These are phyloP conservation scores for Salarias fasciatus DNA, from an alignment of 2,797 vertebrate genomes.

Conservation along the genomic window DNA sequence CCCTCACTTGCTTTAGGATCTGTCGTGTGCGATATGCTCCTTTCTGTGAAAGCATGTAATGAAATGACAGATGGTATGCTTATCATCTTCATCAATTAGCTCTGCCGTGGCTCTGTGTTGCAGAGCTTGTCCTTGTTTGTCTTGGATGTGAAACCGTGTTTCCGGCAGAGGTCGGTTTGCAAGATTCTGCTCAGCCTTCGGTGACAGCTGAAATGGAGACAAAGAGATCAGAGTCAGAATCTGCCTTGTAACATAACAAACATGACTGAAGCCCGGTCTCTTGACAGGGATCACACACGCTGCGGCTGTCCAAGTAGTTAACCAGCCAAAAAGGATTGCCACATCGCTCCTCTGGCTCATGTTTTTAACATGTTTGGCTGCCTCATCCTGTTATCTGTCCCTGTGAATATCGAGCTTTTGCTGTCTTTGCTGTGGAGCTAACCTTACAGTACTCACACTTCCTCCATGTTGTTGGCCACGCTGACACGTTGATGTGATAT, in stretches of 20 bases:
- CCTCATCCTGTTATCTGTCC: not conserved
- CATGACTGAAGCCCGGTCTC: slow-evolving; percentile 7
- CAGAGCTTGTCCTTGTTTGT: slow-evolving; percentile 49
- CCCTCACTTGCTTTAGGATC: slow-evolving; percentile 7
- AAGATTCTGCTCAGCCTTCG: slow-evolving; percentile 38
- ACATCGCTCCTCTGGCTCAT: not conserved
- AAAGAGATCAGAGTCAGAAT: slow-evolving; percentile 30
- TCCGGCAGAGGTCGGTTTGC: slow-evolving; percentile 32
- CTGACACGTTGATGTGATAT: slow-evolving; percentile 26
- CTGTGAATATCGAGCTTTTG: slow-evolving; percentile 21
- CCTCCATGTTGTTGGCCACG: slow-evolving; percentile 10
- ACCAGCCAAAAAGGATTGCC: slow-evolving; percentile 13
- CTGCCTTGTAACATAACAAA: slow-evolving; percentile 33
- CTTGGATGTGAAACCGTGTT: slow-evolving; percentile 36
- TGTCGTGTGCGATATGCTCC: not conserved
- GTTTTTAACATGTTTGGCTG: slow-evolving; percentile 9
- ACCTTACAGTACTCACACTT: slow-evolving; percentile 23
- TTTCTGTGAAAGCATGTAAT: slow-evolving; percentile 31
- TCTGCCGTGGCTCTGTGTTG: slow-evolving; percentile 27
- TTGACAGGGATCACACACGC: slow-evolving; percentile 17
- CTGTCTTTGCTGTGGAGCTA: slow-evolving; percentile 24
- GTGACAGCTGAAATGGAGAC: slow-evolving; percentile 30
- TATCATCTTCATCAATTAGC: slow-evolving; percentile 46
- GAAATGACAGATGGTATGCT: slow-evolving; percentile 54
- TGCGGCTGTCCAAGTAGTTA: slow-evolving; percentile 20